These are phyloP conservation scores for Geophilus truncorum DNA, from an alignment of 2,888 invertebrate genomes.

Conservation along the genomic window DNA sequence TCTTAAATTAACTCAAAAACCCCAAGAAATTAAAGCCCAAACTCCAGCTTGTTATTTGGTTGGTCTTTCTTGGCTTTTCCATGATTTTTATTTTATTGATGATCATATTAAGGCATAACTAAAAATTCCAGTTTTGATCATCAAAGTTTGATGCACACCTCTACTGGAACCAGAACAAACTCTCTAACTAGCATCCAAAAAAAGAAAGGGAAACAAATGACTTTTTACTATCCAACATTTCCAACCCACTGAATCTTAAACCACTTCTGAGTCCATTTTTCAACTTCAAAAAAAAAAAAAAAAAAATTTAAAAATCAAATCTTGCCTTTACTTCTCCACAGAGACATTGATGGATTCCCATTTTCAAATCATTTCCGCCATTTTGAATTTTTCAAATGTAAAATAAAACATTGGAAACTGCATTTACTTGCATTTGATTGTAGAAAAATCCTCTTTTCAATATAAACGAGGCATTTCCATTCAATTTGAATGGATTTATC, in stretches of 20 bases:
- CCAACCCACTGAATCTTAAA: background rate
- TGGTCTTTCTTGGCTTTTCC: too few species aligned
- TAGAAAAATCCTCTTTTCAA: background rate
- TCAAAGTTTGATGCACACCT: too few species aligned
- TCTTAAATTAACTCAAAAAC: too few species aligned
- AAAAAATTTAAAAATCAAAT: background rate
- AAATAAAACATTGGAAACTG: background rate
- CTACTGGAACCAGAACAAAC: too few species aligned
- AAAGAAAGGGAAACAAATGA: background rate
- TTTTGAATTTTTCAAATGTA: background rate
- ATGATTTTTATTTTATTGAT: too few species aligned
- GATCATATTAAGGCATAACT: too few species aligned
- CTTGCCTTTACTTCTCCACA: background rate
- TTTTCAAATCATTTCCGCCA: background rate
- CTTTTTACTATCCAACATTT: background rate
- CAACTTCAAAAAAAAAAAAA: too few species aligned
- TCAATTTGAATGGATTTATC: background rate
- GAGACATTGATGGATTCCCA: background rate
- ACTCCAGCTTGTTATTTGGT: too few species aligned
- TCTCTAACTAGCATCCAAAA: too few species aligned
- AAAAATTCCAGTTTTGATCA: too few species aligned
- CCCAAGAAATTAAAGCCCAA: too few species aligned
- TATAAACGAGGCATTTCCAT: background rate
- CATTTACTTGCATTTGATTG: background rate
- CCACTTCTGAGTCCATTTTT: too few species aligned